Evolutionary conservation across 2,888 invertebrate species (phyloP), one percentile per base, ranked within the genome.

Genomic region (Eudemis profundana): DNA sequence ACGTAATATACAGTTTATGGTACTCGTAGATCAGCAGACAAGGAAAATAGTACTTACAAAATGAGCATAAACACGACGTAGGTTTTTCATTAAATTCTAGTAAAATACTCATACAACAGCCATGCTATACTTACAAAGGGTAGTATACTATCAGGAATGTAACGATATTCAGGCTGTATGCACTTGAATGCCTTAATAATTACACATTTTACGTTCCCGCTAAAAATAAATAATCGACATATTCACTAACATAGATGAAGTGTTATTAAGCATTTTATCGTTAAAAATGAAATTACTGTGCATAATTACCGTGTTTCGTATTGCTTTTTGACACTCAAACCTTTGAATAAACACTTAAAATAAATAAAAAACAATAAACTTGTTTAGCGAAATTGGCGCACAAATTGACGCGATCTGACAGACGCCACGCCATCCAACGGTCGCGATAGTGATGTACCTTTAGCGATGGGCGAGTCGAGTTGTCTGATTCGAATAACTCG

Each of bases 351-450:
- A 54, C 19, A 40, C 44, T 10, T 27, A 56, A 68, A 57, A 60
- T 50, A 19, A 49, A 44, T n/a, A 56, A 65, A 69, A 65, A 72
- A 73, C 72, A 75, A 67, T 74, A 72, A 74, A 71, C 47, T 53
- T 23, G 46, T 23, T 40, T 27, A 61, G 12, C 33, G 2, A n/a
- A 81, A 84, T 86, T 86, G 87, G 87, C 87, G 86, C 86, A 85
- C 83, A 84, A 83, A 77, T 78, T 86, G 84, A 84, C 85, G 78
- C 69, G 51, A 63, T 63, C 17, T 19, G 62, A 61, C 57, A 60
- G 57, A 57, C 64, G 64, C 63, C 56, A n/a, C n/a, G 27, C 49
- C 46, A 57, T 36, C 17, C 65, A 65, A 65, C 65, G 65, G 65
- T 60, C 60, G 53, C 17, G 15, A 17, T 65, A 65, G 53, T 51